Evolutionary conservation across 1,140 invertebrate genomes (phyloP).

Genomic region (Belonocnema kinseyi): DNA sequence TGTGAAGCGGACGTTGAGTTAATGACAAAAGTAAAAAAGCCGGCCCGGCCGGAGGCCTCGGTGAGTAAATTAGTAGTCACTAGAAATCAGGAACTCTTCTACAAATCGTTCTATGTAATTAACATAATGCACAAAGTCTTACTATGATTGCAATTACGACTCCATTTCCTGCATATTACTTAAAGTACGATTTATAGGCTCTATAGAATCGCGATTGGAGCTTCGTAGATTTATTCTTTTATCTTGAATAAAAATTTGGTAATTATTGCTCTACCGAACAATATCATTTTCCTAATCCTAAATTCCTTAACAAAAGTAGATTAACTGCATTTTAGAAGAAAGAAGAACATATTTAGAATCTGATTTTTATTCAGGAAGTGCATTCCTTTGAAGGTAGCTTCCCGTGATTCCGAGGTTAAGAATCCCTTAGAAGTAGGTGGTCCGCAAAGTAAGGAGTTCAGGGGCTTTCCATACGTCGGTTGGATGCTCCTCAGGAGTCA

Average conservation of each 20-base stretch:
- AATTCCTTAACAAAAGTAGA: too few relatives aligned
- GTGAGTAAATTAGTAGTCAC: conserved; percentile 38
- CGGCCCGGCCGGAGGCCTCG: background rate
- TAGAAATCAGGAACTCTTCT: conserved; percentile 31
- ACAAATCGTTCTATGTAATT: conserved; percentile 14
- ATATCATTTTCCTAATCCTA: too few relatives aligned
- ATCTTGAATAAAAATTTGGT: too few relatives aligned
- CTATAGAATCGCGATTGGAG: background rate
- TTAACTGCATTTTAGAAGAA: background rate
- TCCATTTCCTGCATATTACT: conserved; percentile 16
- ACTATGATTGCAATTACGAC: conserved; percentile 4
- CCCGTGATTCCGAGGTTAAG: background rate
- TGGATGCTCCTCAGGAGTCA: conserved; percentile 4
- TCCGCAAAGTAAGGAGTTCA: background rate
- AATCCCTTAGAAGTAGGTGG: conserved; percentile 20
- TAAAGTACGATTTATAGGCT: conserved; percentile 4
- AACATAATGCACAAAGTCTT: conserved; percentile 24
- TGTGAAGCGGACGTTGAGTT: conserved; percentile 8
- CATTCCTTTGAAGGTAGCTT: conserved; percentile 18
- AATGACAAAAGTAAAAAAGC: conserved; percentile 17
- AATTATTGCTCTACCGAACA: too few relatives aligned
- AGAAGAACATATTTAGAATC: background rate
- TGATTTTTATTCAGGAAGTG: background rate
- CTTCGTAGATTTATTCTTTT: background rate
- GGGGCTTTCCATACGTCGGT: background rate